These are phyloP conservation scores for Trisateles emortualis DNA, from an alignment of 2,888 invertebrate genomes.

Conservation along the genomic window DNA sequence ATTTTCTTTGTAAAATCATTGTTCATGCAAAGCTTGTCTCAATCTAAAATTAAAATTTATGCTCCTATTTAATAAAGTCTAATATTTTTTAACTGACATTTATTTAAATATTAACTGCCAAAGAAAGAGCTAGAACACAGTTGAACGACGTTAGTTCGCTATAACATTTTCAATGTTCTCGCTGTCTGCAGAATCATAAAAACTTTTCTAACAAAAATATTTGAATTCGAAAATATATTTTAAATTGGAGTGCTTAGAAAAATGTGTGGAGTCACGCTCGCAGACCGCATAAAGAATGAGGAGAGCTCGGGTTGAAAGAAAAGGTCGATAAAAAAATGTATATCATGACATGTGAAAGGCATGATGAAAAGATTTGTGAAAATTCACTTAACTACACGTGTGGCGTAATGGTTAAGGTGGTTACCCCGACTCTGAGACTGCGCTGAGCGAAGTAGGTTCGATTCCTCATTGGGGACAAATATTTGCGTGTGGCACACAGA, in stretches of 20 bases:
- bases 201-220: constrained; percentile 4
- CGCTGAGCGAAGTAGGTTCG: too few relatives aligned
- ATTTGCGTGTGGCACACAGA: too few relatives aligned
- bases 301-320: constrained; percentile 7
- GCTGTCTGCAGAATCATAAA: background rate
- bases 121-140: background rate
- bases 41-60: too few relatives aligned
- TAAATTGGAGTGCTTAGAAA: constrained; percentile 12
- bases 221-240: constrained; percentile 8
- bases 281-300: constrained; percentile 16
- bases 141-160: background rate
- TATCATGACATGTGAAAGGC: constrained; percentile 2
- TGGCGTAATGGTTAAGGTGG: background rate
- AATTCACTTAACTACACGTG: constrained; percentile 5
- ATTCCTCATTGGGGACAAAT: too few relatives aligned
- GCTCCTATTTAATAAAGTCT: too few relatives aligned
- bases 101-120: background rate
- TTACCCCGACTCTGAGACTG: too few relatives aligned
- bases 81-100: too few relatives aligned
- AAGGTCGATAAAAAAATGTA: constrained; percentile 12
- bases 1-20: too few relatives aligned
- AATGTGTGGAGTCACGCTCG: constrained; percentile 15
- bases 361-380: constrained; percentile 1
- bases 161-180: background rate
- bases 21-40: too few relatives aligned